Base-by-base conservation (phyloP, 2,113 vertebrate species). In the Cynopterus brachyotis region DNA sequence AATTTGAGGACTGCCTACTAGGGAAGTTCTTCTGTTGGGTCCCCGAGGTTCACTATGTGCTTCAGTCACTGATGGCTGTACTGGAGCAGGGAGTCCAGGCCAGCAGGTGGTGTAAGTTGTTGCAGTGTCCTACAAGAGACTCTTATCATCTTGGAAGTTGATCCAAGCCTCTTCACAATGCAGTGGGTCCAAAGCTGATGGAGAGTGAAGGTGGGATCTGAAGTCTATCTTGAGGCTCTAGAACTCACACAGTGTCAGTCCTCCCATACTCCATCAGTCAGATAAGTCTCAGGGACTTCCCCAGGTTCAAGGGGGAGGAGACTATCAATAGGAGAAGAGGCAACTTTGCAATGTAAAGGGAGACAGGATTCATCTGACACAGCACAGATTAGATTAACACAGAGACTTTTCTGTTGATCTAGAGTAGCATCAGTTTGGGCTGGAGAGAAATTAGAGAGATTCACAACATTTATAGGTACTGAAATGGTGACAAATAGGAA, bases 331-430 rank as follows among this genome's bases (percentile, higher is more conserved):
- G 13, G 55, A 9, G 22, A 13, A 50, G 50, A 62, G 64, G n/a
- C 7, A 19, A 28, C 37, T 47, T 82, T 1, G 0, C 15, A 20
- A 10, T 32, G 45, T 24, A 37, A 50, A 15, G 0, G 19, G 45
- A 50, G 2, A 37, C 7, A 53, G 47, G 59, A 53, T 7, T 57
- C 22, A 30, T 4, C n/a, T 42, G 20, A 30, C 57, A 17, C 4
- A 37, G 30, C 45, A 62, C 35, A 83, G 50, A 55, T 37, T 32
- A 26, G 32, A 76, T 45, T 50, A 47, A 13, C 6, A 7, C 11
- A 42, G 42, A 22, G 32, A 12, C 80, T 81, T 22, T 40, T 50
- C 17, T 40, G 17, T 66, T 89, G 47, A 75, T 66, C 9, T 4
- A 53, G 20, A 66, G n/a, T 42, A 22, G 37, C 6, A 7, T 24